Conservation (phyloP, 2,888 invertebrate species). For the Philopedon plagiatum region DNA sequence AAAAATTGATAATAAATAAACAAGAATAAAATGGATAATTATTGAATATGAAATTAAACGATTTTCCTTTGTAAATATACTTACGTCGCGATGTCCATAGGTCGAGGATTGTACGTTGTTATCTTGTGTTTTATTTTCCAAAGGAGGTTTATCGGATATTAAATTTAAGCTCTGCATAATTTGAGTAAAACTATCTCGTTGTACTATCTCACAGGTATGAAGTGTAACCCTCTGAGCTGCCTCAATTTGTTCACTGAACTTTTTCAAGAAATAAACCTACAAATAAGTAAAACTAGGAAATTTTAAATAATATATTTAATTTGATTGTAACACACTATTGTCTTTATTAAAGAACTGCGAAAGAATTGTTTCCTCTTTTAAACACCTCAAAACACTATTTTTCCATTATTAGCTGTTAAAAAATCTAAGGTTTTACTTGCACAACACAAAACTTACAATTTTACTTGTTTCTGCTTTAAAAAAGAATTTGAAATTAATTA, state of each 20-base stretch:
- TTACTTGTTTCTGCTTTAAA: conserved; percentile 77
- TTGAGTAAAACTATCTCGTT: conserved; percentile 75
- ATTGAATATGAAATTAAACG: too few relatives aligned
- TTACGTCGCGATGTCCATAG: conserved; percentile 9
- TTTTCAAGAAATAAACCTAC: conserved; percentile 72
- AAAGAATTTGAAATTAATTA: conserved; percentile 76
- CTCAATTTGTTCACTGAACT: conserved; percentile 70
- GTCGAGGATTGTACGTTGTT: conserved; percentile 2
- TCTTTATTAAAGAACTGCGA: too few relatives aligned
- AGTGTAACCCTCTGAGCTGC: conserved; percentile 70
- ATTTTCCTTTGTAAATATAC: conserved; percentile 49
- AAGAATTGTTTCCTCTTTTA: too few relatives aligned
- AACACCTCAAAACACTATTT: too few relatives aligned
- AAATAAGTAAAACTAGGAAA: too few relatives aligned
- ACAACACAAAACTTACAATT: conserved; percentile 72
- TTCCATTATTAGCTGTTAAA: too few relatives aligned
- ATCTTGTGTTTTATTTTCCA: not conserved
- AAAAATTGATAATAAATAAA: too few relatives aligned
- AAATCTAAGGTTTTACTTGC: too few relatives aligned
- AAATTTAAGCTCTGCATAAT: conserved; percentile 73
- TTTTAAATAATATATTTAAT: too few relatives aligned
- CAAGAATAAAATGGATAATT: too few relatives aligned
- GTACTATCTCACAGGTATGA: conserved; percentile 74
- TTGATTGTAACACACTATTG: too few relatives aligned
- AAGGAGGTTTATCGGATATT: conserved; percentile 55